phyloP scores from a whole-genome alignment of 2,113 vertebrate genomes.

The Hassar affinis region DNA sequence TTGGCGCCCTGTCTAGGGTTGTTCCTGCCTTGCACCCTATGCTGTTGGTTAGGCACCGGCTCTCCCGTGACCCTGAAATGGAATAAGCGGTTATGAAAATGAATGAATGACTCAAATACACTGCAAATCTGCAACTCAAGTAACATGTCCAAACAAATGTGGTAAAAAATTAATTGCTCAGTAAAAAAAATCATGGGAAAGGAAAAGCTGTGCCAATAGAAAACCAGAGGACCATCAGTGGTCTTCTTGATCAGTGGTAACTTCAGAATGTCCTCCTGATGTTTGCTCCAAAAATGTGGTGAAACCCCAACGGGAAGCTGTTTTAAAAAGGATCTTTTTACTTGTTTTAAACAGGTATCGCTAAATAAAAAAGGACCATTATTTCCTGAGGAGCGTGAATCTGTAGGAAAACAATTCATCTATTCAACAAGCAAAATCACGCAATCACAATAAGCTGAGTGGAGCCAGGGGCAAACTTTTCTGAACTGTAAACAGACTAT shows the following conservation, averaged over 20 bases:
- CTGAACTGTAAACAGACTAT: not conserved
- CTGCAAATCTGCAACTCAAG: not conserved
- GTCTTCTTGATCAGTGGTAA: no score
- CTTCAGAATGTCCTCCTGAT: not conserved
- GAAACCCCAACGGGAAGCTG: no score
- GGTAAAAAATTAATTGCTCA: not conserved
- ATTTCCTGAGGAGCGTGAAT: not conserved
- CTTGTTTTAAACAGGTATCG: not conserved
- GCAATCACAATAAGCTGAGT: not conserved
- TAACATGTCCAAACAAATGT: not conserved
- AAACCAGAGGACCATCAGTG: not conserved
- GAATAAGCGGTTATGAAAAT: no score
- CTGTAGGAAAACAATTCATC: constrained; percentile 1
- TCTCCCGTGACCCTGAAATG: no score
- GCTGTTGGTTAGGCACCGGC: no score
- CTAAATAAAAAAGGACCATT: not conserved
- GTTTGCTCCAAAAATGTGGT: not conserved
- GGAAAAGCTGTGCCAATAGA: not conserved
- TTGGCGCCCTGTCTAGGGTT: no score
- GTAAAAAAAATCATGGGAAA: not conserved
- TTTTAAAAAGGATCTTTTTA: not conserved
- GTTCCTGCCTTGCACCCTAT: no score
- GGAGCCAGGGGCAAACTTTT: not conserved
- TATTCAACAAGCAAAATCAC: not conserved
- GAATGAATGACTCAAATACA: no score